Base-by-base conservation (phyloP, 2,113 vertebrate species). In the Regulus satrapa region DNA sequence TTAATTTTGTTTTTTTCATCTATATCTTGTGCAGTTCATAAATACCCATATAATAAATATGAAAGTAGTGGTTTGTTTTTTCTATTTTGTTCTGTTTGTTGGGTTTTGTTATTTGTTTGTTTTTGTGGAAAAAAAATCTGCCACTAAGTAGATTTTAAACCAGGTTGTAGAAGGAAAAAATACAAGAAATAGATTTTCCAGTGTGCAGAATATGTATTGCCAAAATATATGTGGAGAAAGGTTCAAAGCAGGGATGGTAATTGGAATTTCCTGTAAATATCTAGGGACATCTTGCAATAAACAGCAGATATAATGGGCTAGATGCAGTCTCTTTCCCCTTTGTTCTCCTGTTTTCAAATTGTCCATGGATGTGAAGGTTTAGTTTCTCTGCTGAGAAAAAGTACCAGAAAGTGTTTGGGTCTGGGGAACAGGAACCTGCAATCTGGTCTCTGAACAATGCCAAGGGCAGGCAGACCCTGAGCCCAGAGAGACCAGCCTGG, bases 21-120 rank as follows among this genome's bases (percentile, higher is more conserved):
- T 95, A 3, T 91, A 56, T 55, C 40, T 94, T 96, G 34, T 85
- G 81, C 40, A 94, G 62, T 64, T 88, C 68, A 36, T 87, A 28
- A 97, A 90, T 48, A 73, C 46, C 34, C 68, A 75, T 78, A 88
- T 51, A 49, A 85, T 12, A 8, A 4, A 19, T 54, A n/a, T 73
- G n/a, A n/a, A n/a, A n/a, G n/a, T n/a, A n/a, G n/a, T n/a, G n/a
- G n/a, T n/a, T n/a, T n/a, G n/a, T n/a, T n/a, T n/a, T n/a, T n/a
- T n/a, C n/a, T n/a, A n/a, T n/a, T n/a, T n/a, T n/a, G n/a, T n/a
- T n/a, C n/a, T n/a, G n/a, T n/a, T n/a, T n/a, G n/a, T n/a, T n/a
- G n/a, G n/a, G n/a, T n/a, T n/a, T n/a, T n/a, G n/a, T n/a, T n/a
- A n/a, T n/a, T n/a, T n/a, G n/a, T n/a, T n/a, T n/a, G n/a, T n/a